These are phyloP conservation scores for Cosmia pyralina DNA, from an alignment of 2,888 invertebrate species.

Conservation along the genomic window DNA sequence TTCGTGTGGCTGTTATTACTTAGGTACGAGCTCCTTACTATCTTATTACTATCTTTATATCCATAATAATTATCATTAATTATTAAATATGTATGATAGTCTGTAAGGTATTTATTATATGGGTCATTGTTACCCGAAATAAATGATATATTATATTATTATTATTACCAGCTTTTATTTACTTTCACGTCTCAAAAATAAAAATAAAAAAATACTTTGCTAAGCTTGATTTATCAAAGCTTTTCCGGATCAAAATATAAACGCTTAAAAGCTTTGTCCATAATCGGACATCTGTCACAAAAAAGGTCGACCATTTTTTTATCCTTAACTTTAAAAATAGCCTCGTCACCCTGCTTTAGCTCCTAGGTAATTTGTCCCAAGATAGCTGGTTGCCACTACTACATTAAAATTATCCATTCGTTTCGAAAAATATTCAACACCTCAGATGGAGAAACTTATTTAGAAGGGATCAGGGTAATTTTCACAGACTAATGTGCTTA, in stretches of 20 bases:
- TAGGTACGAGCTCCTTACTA: too few species aligned
- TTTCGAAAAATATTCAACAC: conserved; percentile 43
- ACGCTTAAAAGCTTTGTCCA: conserved; percentile 16
- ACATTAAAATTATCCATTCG: conserved; percentile 59
- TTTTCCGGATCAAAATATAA: conserved; percentile 25
- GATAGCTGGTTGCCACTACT: conserved; percentile 53
- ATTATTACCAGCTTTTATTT: too few species aligned
- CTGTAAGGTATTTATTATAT: too few species aligned
- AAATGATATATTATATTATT: too few species aligned
- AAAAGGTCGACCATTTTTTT: conserved; percentile 11
- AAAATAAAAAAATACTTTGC: too few species aligned
- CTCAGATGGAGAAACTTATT: conserved; percentile 30
- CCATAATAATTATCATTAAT: not conserved
- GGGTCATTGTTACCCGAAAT: too few species aligned
- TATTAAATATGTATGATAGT: too few species aligned
- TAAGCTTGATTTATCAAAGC: conserved; percentile 4
- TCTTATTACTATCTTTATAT: too few species aligned
- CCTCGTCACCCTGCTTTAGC: conserved; percentile 45
- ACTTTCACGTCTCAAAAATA: too few species aligned
- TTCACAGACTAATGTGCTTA: conserved; percentile 18
- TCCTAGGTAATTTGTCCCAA: conserved; percentile 57
- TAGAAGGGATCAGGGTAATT: conserved; percentile 25
- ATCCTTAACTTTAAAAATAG: conserved; percentile 9
- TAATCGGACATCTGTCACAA: conserved; percentile 12
- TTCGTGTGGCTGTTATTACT: too few species aligned